Percentiles rank a stretch among this genome's conserved stretches.
phyloP scores from a whole-genome alignment of 2,888 invertebrate genomes.

The Dolomedes plantarius region DNA sequence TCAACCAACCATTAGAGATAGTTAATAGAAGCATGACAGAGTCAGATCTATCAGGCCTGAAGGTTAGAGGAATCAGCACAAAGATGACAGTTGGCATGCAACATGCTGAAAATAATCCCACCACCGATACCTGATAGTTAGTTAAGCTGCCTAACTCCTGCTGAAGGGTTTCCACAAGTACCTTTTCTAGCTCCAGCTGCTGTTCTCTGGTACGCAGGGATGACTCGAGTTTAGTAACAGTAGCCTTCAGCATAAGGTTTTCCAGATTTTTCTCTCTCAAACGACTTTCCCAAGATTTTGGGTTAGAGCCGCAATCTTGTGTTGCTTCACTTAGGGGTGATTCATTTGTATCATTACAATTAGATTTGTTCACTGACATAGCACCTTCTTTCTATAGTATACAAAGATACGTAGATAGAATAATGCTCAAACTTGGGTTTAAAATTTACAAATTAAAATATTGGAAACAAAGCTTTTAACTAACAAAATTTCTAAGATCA shows the following conservation, averaged over 20 bases:
- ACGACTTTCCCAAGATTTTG: constrained; percentile 16
- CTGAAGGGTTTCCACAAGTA: constrained; percentile 54
- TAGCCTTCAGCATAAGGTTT: constrained; percentile 25
- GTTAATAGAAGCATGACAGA: background rate
- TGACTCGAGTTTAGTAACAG: constrained; percentile 31
- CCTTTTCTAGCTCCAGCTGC: constrained; percentile 48
- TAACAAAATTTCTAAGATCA: too few species aligned
- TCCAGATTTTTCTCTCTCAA: constrained; percentile 50
- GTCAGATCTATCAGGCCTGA: background rate
- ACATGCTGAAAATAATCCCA: constrained; percentile 49
- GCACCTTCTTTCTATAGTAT: constrained; percentile 36
- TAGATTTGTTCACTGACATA: background rate
- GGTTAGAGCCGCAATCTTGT: background rate
- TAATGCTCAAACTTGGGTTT: background rate
- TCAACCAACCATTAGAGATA: background rate
- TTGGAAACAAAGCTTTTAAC: too few species aligned
- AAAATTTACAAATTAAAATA: too few species aligned
- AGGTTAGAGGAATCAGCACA: background rate
- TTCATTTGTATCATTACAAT: background rate
- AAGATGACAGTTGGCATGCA: constrained; percentile 30
- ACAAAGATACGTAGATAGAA: constrained; percentile 10
- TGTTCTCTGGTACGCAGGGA: constrained; percentile 27
- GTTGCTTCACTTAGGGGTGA: background rate
- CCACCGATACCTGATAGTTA: constrained; percentile 67
- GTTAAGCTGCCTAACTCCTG: constrained; percentile 60